Base-by-base conservation (phyloP, 2,113 vertebrate genomes). In the Istiophorus platypterus region DNA sequence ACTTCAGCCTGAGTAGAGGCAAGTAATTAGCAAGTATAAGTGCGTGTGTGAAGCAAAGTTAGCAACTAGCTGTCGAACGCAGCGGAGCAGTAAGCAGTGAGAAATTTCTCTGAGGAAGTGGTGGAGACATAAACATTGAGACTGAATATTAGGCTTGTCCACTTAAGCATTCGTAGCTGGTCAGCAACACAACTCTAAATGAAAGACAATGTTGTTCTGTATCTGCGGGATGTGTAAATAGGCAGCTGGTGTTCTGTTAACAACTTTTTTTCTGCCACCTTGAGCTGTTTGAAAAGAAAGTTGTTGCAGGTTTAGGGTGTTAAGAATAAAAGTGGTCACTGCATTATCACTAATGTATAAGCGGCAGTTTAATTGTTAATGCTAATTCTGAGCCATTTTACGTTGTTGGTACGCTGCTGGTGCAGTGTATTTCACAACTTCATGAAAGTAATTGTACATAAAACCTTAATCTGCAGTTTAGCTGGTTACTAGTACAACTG, bases 391-490 rank as follows among this genome's bases (percentile, higher is more conserved):
- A 71, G 52, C n/a, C 26, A 17, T 11, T 54, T 54, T 54, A 45
- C 8, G 51, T 52, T 34, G 31, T 6, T 4, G 31, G 20, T 56
- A n/a, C n/a, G 24, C 11, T 52, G 49, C n/a, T 52, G 49, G 22
- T 52, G 49, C 18, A 10, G 49, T 52, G 49, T 52, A n/a, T 52
- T 52, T 52, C 49, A 22, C 49, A 52, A 52, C 49, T 56, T 56
- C 24, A 5, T 49, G 45, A 49, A 45, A 45, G 45, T 20, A 10
- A 56, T 12, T 26, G 22, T 24, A 14, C 52, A 56, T 61, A 61
- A 45, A 66, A 66, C 58, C 39, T 39, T 63, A 39, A 73, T 73
- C 59, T 61, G 27, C 26, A 47, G 9, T 8, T 26, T 41, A 13
- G 29, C 9, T 24, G 7, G 49, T 51, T 52, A n/a, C 49, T 52